Evolutionary conservation across 2,888 invertebrate genomes (phyloP), one percentile per base, ranked within the genome.

Genomic region (Penaeus monodon): DNA sequence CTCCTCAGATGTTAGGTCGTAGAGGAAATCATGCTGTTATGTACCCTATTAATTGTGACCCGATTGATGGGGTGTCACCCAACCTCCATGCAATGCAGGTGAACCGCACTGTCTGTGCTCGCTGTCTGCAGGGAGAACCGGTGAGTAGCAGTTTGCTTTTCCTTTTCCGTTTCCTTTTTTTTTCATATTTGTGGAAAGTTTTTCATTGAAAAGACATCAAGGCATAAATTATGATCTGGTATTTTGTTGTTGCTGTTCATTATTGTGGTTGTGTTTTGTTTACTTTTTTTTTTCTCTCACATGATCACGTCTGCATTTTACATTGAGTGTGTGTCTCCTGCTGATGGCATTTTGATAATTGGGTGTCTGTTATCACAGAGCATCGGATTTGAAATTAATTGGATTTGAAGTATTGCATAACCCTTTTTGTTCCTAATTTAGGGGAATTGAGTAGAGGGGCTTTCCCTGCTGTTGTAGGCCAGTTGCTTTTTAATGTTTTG

Each of bases 41-140:
- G 66, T 88, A 86, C 68, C 88, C 88, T 12, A 86, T 88, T 66
- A 88, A 88, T 49, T 88, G 88, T 81, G 88, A 88, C 64, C 88
- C 88, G 12, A 80, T 86, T 44, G 88, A 88, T 84, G 88, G 88
- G 38, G 83, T 88, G 44, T 86, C 88, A 6, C 88, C 88, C 20
- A 88, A 88, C 38, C 77, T 83, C 44, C 83, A 88, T 76, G 84
- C 86, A 49, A 88, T 88, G 88, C 88, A 88, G 76, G 88, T 88
- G 33, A 83, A 86, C 66, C 65, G 86, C 38, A 88, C 88, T 14
- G 33, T 83, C 49, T 88, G 88, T 33, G 20, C 86, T 27, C 83
- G 88, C 65, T 88, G 88, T 76, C 76, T 88, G 22, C 88, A 88
- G 70, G 88, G 88, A 27, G 88, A 88, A 76, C 86, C 88, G 29